phyloP scores from a whole-genome alignment of 2,888 invertebrate genomes.

The Actias luna region DNA sequence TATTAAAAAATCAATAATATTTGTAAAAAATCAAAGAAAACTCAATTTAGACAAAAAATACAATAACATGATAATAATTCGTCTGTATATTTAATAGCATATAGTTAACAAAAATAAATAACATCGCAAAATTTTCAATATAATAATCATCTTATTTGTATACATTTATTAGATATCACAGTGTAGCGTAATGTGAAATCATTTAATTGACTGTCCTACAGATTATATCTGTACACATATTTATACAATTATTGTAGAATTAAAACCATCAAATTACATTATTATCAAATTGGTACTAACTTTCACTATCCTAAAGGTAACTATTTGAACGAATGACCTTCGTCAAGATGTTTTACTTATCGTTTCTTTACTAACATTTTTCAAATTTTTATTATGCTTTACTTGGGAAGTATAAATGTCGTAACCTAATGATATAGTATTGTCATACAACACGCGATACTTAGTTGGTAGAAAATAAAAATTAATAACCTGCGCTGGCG shows the following conservation, averaged over 20 bases:
- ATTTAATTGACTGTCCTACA: slow-evolving; percentile 21
- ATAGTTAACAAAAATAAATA: slow-evolving; percentile 27
- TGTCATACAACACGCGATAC: slow-evolving; percentile 95
- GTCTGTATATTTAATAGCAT: slow-evolving; percentile 25
- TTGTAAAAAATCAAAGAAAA: background rate
- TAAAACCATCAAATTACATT: background rate
- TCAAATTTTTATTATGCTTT: slow-evolving; percentile 79
- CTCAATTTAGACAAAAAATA: background rate
- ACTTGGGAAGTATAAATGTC: slow-evolving; percentile 94
- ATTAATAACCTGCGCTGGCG: slow-evolving; percentile 95
- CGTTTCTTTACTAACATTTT: slow-evolving; percentile 31
- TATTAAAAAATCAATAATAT: background rate
- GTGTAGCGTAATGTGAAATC: slow-evolving; percentile 44
- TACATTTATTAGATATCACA: slow-evolving; percentile 54
- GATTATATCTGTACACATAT: slow-evolving; percentile 26
- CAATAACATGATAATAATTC: slow-evolving; percentile 2
- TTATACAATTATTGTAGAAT: background rate
- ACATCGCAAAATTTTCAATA: slow-evolving; percentile 22
- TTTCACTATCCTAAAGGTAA: slow-evolving; percentile 4
- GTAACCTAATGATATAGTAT: slow-evolving; percentile 92
- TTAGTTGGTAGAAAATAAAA: slow-evolving; percentile 93
- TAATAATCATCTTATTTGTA: slow-evolving; percentile 25
- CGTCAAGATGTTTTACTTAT: slow-evolving; percentile 20
- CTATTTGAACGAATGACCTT: background rate
- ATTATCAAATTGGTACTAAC: background rate